Conservation (phyloP, 2,888 invertebrate genomes). For the Chirona hameri region DNA sequence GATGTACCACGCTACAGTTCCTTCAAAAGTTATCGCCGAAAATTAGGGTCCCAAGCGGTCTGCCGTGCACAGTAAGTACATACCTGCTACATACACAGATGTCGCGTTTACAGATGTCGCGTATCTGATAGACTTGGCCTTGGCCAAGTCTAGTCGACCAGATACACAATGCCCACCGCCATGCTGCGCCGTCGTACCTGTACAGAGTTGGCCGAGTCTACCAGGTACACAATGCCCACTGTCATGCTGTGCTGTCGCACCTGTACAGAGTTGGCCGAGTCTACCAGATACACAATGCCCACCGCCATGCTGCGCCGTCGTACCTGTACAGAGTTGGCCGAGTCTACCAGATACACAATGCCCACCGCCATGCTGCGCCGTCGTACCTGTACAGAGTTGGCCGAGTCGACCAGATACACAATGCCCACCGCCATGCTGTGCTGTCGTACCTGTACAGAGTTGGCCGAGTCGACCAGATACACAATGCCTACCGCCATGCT, state of each 20-base stretch:
- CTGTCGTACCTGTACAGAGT: background rate
- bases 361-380: no score
- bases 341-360: background rate
- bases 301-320: no score
- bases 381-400: background rate
- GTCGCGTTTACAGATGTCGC: no score
- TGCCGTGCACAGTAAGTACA: no score
- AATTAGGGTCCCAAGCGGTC: no score
- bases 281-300: background rate
- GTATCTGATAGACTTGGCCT: no score
- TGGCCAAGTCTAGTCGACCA: no score
- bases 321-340: background rate
- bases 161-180: background rate
- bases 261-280: background rate
- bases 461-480: background rate
- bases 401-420: background rate
- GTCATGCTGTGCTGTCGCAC: no score
- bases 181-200: background rate
- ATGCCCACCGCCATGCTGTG: no score
- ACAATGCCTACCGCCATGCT: background rate
- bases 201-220: background rate
- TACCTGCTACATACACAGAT: no score
- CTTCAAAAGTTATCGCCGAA: no score
- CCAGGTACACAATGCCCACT: background rate
- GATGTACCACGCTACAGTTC: no score